A percentile compares a stretch with the other conserved stretches of the same genome.
These are phyloP conservation scores for Drosophila nasuta DNA, from an alignment of 1,140 invertebrate species.

Conservation along the genomic window DNA sequence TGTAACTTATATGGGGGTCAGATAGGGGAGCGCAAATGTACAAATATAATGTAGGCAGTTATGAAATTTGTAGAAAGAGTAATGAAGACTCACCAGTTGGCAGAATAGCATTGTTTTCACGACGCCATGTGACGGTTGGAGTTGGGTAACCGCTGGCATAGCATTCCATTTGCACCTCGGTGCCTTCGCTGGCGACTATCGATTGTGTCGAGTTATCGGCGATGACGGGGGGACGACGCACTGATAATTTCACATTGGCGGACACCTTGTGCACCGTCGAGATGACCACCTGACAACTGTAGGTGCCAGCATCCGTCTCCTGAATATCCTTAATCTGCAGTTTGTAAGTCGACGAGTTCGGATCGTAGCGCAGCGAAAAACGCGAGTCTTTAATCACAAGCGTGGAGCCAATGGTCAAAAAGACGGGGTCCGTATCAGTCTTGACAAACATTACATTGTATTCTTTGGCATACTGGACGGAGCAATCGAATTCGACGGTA, in stretches of 20 bases:
- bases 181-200: constrained; percentile 92
- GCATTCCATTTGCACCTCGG: constrained; percentile 93
- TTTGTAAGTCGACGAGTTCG: constrained; percentile 91
- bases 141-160: constrained; percentile 93
- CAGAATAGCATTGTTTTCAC: constrained; percentile 96
- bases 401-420: constrained; percentile 91
- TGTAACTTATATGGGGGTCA: constrained; percentile 13
- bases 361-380: constrained; percentile 93
- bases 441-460: constrained; percentile 95
- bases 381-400: constrained; percentile 94
- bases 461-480: constrained; percentile 94
- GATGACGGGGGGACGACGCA: constrained; percentile 94
- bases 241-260: constrained; percentile 93
- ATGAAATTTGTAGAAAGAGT: constrained; percentile 9
- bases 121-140: constrained; percentile 94
- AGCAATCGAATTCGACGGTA: constrained; percentile 94
- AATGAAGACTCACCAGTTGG: constrained; percentile 90
- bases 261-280: constrained; percentile 91
- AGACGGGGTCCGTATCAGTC: constrained; percentile 85
- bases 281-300: constrained; percentile 94
- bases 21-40: constrained; percentile 17
- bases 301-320: constrained; percentile 95
- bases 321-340: constrained; percentile 97
- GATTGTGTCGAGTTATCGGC: constrained; percentile 96
- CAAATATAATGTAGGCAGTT: constrained; percentile 9